phyloP scores from a whole-genome alignment of 2,113 vertebrate genomes.

The Brienomyrus longianalis region DNA sequence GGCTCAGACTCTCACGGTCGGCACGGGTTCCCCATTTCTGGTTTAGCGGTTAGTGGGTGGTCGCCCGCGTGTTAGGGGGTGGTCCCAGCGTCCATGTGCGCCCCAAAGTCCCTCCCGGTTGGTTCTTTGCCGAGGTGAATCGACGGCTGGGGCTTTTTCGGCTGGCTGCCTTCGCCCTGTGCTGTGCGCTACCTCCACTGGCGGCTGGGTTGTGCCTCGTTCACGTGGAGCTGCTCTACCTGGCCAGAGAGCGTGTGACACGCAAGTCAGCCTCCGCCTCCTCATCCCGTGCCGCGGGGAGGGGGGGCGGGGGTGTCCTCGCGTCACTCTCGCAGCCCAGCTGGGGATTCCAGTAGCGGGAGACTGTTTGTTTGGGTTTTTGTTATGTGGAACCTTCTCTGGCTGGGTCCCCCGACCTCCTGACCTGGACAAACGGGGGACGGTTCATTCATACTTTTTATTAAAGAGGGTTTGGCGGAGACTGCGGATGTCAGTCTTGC shows the following conservation, averaged over 20 bases:
- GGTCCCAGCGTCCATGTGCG: neutral
- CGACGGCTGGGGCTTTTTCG: neutral
- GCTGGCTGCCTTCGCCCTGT: neutral
- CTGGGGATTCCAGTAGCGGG: neutral
- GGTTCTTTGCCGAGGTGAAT: neutral
- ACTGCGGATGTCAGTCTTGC: neutral
- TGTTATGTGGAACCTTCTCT: neutral
- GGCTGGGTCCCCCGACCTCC: neutral
- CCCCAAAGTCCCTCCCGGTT: neutral
- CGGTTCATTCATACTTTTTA: neutral
- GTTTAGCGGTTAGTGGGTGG: neutral
- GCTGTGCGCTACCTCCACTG: neutral
- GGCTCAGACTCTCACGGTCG: neutral
- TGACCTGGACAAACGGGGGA: neutral
- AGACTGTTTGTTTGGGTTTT: neutral
- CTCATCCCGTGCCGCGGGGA: neutral
- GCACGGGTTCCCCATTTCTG: neutral
- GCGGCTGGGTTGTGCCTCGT: neutral
- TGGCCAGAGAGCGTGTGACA: neutral
- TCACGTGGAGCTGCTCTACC: neutral
- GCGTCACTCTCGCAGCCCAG: neutral
- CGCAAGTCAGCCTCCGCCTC: neutral
- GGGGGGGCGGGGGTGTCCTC: neutral
- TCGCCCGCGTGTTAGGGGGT: neutral
- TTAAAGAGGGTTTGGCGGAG: neutral